Evolutionary conservation across 2,113 vertebrate genomes (phyloP).

Genomic region (Zootoca vivipara): DNA sequence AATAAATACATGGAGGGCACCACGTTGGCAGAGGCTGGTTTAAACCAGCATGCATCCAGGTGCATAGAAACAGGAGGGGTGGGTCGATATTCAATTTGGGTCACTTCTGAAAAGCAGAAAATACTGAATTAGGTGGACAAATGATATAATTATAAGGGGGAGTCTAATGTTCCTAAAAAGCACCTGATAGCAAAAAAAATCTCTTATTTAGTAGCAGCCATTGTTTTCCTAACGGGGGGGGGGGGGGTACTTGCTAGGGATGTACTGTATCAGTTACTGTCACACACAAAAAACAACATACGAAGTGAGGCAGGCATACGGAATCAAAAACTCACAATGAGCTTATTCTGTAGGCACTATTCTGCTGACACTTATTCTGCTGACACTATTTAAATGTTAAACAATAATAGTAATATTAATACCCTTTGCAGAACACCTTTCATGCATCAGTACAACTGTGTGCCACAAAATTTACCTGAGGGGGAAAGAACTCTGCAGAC

Average conservation of each 20-base stretch:
- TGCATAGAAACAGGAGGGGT: too few species aligned
- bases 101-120: background rate
- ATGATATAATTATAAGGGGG: background rate
- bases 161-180: background rate
- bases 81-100: too few species aligned
- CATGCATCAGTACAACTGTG: background rate
- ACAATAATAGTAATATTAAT: background rate
- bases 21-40: too few species aligned
- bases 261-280: background rate
- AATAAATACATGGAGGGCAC: too few species aligned
- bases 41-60: too few species aligned
- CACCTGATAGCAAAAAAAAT: background rate
- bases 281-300: background rate
- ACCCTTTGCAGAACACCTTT: background rate
- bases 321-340: constrained; percentile 4
- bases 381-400: constrained; percentile 3
- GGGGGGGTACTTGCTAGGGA: background rate
- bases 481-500: background rate
- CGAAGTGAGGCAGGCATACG: background rate
- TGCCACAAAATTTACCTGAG: background rate
- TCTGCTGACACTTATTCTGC: too few species aligned
- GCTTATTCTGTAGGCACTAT: background rate
- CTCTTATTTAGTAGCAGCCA: background rate
- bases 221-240: background rate
- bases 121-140: background rate